Percentiles rank a stretch among this genome's conserved stretches.
Conservation (phyloP, 2,797 vertebrate genomes). For the Cephalopachus bancanus region DNA sequence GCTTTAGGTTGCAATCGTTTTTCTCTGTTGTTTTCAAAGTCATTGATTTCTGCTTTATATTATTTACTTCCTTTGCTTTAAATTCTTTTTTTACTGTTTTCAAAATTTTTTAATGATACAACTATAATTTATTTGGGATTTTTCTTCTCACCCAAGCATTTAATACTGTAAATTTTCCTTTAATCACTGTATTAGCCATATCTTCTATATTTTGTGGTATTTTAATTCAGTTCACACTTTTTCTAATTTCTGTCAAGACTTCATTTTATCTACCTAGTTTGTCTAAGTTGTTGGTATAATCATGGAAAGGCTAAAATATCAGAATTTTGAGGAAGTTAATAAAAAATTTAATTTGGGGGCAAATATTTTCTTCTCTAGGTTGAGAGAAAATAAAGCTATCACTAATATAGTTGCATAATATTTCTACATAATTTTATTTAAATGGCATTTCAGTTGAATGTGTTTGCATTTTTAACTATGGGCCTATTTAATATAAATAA, state of each 20-base stretch:
- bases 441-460: neutral
- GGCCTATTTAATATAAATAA: conserved; percentile 32
- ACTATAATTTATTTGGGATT: neutral
- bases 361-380: neutral
- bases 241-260: conserved; percentile 52
- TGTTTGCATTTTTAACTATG: neutral
- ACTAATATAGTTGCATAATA: neutral
- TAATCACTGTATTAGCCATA: neutral
- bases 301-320: neutral
- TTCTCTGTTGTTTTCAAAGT: neutral
- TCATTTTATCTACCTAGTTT: neutral
- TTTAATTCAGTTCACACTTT: conserved; percentile 11
- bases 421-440: conserved; percentile 49
- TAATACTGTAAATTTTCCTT: conserved; percentile 28
- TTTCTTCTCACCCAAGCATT: neutral
- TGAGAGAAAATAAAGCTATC: neutral
- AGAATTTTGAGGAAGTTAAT: conserved; percentile 51
- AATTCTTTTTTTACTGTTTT: conserved; percentile 13
- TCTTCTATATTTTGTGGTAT: neutral
- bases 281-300: neutral
- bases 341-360: neutral
- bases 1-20: neutral
- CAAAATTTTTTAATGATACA: neutral
- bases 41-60: conserved; percentile 24
- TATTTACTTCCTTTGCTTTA: conserved; percentile 36